These are phyloP conservation scores for Sebastes hubbsi DNA, from an alignment of 2,797 vertebrate species.

Conservation along the genomic window DNA sequence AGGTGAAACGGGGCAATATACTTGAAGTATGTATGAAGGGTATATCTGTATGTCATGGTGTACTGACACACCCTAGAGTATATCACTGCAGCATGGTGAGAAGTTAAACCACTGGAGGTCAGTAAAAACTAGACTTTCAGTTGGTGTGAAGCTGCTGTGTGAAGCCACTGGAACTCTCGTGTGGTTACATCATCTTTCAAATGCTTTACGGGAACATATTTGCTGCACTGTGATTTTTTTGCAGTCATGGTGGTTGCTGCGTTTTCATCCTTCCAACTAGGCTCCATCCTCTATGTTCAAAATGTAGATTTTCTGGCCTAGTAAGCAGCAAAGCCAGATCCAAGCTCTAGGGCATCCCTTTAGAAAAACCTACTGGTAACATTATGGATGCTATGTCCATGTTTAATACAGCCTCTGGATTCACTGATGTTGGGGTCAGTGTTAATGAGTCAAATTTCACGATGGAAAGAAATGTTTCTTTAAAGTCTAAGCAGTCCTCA, in stretches of 20 bases:
- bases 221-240: not conserved
- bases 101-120: not conserved
- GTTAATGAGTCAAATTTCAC: not conserved
- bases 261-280: not conserved
- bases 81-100: not conserved
- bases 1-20: too few species aligned
- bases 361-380: not conserved
- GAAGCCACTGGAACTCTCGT: not conserved
- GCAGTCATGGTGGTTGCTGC: not conserved
- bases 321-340: not conserved
- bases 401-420: not conserved
- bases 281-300: not conserved
- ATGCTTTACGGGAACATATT: not conserved
- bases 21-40: too few species aligned
- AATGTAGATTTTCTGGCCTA: not conserved
- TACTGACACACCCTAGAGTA: too few species aligned
- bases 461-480: not conserved
- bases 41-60: rapidly evolving
- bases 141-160: not conserved
- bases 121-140: not conserved
- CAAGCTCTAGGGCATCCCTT: not conserved
- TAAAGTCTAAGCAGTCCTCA: not conserved
- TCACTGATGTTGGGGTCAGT: too few species aligned
- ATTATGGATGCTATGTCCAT: not conserved
- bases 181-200: not conserved